Percentiles rank a stretch among this genome's conserved stretches.
phyloP scores from a whole-genome alignment of 2,113 vertebrate genomes.

The Fulica atra region DNA sequence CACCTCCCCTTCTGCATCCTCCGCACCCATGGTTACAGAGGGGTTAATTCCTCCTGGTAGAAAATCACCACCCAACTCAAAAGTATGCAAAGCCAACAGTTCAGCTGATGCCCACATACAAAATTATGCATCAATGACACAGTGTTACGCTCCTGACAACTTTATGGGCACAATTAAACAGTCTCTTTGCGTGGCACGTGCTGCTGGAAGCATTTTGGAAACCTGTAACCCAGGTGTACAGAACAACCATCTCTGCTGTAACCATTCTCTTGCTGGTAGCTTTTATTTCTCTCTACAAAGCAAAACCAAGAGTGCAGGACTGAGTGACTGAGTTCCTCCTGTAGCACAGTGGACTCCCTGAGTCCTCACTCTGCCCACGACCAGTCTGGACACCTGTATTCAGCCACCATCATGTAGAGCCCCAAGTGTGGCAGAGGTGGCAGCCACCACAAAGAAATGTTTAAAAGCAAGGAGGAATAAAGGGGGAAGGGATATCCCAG shows the following conservation, averaged over 20 bases:
- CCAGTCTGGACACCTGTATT: background rate
- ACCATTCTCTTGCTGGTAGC: background rate
- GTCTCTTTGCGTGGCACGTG: background rate
- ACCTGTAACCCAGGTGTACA: background rate
- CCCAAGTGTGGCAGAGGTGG: background rate
- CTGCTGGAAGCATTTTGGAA: background rate
- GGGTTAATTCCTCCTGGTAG: background rate
- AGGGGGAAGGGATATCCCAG: background rate
- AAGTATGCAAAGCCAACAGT: background rate
- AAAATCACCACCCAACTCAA: background rate
- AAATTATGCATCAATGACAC: background rate
- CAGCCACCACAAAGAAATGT: background rate
- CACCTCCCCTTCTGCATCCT: background rate
- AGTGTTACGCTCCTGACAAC: background rate
- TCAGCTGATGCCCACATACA: background rate
- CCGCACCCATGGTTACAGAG: background rate
- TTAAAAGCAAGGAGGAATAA: background rate
- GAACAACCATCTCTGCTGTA: background rate
- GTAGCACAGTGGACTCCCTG: fast-evolving
- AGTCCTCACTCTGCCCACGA: background rate
- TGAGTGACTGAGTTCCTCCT: background rate
- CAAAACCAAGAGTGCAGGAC: background rate
- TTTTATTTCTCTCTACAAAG: background rate
- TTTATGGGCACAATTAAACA: background rate
- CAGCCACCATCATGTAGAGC: background rate